Evolutionary conservation across 1,140 invertebrate species (phyloP), one percentile per base, ranked within the genome.

Genomic region (Aphelinus certus): DNA sequence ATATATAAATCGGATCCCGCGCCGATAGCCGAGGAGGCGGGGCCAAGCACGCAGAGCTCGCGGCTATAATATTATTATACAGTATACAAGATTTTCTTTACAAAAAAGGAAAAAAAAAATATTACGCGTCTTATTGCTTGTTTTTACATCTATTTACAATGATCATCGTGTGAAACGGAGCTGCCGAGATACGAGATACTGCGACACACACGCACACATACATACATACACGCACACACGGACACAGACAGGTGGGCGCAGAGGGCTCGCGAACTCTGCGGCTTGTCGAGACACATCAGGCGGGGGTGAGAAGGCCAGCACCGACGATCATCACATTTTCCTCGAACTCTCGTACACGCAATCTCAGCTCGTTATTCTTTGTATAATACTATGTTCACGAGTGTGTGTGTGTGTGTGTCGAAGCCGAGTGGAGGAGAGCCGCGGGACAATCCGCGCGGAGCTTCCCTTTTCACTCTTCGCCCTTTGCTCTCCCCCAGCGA

Each of bases 91-190:
- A 83, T 69, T 76, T 79, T 26, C 26, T 26, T 79, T 75, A 75
- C 73, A 75, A 75, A 75, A 73, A 57, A 55, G 9, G 64, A 60
- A 75, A 45, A 58, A 53, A 69, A 70, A 81, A 81, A 80, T 81
- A 78, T 81, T 78, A 79, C 62, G 56, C 78, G 69, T 58, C 63
- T 73, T 77, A 68, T 75, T 73, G 71, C 72, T 74, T 77, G 55
- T 83, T 83, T 83, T 81, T 84, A 82, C 82, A 84, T 78, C 73
- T 84, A 83, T 84, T 81, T 83, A 84, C 83, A 84, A 77, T 78
- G 51, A 53, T 4, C 4, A 75, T 75, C 55, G 66, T 63, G 67
- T 75, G 70, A 69, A 46, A 76, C 65, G 63, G 42, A 69, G 66
- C 55, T 77, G 66, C 65, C 76, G 45, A 73, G 53, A 62, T 58